Percentiles rank a stretch among this genome's conserved stretches.
These are phyloP conservation scores for Cherax quadricarinatus DNA, from an alignment of 1,140 invertebrate genomes.

Conservation along the genomic window DNA sequence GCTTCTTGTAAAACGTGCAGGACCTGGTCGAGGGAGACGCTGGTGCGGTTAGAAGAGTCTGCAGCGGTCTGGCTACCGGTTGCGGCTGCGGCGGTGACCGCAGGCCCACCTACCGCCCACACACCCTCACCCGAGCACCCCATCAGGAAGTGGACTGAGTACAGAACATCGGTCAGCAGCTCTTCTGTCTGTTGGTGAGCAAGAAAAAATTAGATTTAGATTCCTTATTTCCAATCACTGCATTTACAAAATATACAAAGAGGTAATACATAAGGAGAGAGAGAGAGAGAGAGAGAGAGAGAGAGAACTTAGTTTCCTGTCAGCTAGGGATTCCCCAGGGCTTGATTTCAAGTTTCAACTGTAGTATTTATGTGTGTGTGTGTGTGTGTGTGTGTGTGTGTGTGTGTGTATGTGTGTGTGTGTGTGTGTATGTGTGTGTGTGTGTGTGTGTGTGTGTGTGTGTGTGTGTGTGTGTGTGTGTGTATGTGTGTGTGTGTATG, in stretches of 20 bases:
- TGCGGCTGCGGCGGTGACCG: neutral
- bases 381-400: no score
- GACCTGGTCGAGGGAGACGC: slow-evolving; percentile 45
- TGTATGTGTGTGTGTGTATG: no score
- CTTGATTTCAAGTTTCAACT: no score
- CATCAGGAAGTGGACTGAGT: slow-evolving; percentile 57
- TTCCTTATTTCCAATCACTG: no score
- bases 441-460: no score
- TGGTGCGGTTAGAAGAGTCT: neutral
- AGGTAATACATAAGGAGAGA: neutral
- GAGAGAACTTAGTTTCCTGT: slow-evolving; percentile 2
- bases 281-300: slow-evolving; percentile 21
- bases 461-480: no score
- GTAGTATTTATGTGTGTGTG: no score
- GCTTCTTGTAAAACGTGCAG: slow-evolving; percentile 36
- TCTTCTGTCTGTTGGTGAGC: slow-evolving; percentile 35
- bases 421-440: no score
- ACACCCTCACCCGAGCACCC: slow-evolving; percentile 23
- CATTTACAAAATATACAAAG: no score
- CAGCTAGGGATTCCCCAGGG: no score
- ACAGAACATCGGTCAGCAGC: slow-evolving; percentile 41
- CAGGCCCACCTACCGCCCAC: slow-evolving; percentile 38
- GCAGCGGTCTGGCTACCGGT: neutral
- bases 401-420: no score
- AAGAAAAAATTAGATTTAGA: neutral